phyloP scores from a whole-genome alignment of 2,113 vertebrate species.

The Helogale parvula region DNA sequence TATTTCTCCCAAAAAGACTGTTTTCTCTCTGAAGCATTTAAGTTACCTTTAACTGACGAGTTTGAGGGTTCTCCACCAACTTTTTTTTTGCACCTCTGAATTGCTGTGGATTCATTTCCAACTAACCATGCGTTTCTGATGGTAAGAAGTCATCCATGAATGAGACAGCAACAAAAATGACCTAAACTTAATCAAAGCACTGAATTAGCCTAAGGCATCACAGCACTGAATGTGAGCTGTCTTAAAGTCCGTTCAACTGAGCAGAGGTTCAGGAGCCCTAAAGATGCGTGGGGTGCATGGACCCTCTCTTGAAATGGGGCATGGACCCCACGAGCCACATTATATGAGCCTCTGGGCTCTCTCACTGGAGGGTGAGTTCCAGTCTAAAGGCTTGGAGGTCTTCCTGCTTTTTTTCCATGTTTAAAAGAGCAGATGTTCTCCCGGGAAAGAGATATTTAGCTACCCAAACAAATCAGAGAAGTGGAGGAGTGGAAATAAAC shows the following conservation, averaged over 20 bases:
- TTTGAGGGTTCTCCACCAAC: background rate
- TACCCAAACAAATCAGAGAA: slow-evolving; percentile 47
- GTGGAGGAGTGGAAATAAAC: slow-evolving; percentile 67
- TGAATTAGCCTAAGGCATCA: background rate
- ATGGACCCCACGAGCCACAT: fast-evolving
- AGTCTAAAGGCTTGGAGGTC: background rate
- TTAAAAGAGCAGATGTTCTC: slow-evolving; percentile 47
- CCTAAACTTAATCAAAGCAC: background rate
- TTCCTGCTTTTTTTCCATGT: slow-evolving; percentile 42
- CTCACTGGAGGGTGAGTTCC: background rate
- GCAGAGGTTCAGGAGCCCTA: background rate
- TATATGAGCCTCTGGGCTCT: background rate
- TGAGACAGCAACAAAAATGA: background rate
- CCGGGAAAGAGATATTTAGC: slow-evolving; percentile 46
- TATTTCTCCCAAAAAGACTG: background rate
- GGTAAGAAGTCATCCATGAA: background rate
- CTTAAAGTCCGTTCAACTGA: background rate
- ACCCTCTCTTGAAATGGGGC: background rate
- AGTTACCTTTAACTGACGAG: background rate
- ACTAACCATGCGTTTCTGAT: background rate
- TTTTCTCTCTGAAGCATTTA: background rate
- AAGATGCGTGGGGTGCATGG: fast-evolving
- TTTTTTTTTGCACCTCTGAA: background rate
- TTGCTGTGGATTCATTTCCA: background rate
- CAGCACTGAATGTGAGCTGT: background rate